phyloP scores from a whole-genome alignment of 2,113 vertebrate genomes.

The Tenebrosternarchus preto region DNA sequence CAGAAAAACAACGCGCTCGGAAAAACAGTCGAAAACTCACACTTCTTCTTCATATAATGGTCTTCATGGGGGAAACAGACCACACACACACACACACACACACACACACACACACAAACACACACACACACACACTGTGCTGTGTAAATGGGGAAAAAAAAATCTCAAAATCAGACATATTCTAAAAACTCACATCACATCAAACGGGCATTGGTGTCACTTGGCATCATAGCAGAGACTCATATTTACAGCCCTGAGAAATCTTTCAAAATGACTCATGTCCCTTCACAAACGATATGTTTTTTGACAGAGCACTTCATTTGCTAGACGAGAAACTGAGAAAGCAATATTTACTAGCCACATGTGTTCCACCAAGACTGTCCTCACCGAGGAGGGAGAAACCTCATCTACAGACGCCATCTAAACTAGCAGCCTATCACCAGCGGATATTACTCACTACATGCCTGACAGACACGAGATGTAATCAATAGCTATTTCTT shows the following conservation, averaged over 20 bases:
- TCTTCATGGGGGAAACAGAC: conserved; percentile 5
- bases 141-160: not conserved
- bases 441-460: conserved; percentile 60
- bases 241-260: conserved; percentile 37
- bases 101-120: too few relatives aligned
- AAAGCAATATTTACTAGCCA: conserved; percentile 57
- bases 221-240: conserved; percentile 5
- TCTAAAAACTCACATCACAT: conserved; percentile 35
- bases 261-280: conserved; percentile 44
- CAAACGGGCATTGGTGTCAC: conserved; percentile 45
- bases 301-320: conserved; percentile 57
- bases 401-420: conserved; percentile 21
- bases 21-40: conserved; percentile 2
- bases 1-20: conserved; percentile 6
- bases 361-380: conserved; percentile 15
- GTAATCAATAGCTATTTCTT: conserved; percentile 69
- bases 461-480: conserved; percentile 61
- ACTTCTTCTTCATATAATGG: not conserved
- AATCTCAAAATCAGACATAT: conserved; percentile 1
- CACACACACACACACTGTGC: not conserved
- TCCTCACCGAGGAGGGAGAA: conserved; percentile 45
- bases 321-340: conserved; percentile 15
- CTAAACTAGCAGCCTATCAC: conserved; percentile 52
- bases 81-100: not conserved
- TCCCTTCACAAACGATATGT: conserved; percentile 50